Percentiles rank a stretch among this genome's conserved stretches.
These are phyloP conservation scores for Hystrix cristata DNA, from an alignment of 2,113 vertebrate genomes.

Conservation along the genomic window DNA sequence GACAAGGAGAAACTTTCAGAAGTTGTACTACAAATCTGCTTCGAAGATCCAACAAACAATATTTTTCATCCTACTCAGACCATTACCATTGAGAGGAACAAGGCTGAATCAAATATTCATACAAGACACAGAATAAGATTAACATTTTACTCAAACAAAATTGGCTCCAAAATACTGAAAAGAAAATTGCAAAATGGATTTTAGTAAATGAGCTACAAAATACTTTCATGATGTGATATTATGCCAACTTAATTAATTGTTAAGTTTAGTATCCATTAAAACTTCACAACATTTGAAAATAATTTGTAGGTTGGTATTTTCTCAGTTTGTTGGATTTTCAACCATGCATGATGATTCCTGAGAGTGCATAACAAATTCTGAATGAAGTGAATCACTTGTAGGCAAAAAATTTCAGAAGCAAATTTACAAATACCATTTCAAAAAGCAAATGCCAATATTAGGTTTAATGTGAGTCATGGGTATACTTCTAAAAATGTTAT, in stretches of 20 bases:
- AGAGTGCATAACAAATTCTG: constrained; percentile 30
- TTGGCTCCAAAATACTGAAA: constrained; percentile 51
- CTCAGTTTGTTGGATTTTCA: constrained; percentile 59
- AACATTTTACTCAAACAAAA: background rate
- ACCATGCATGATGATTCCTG: background rate
- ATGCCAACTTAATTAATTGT: constrained; percentile 41
- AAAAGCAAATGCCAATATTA: constrained; percentile 7
- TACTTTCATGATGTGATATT: background rate
- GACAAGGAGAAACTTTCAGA: background rate
- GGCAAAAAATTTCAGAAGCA: constrained; percentile 60
- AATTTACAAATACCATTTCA: constrained; percentile 35
- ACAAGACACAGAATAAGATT: background rate
- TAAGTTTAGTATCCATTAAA: constrained; percentile 61
- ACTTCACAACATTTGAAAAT: constrained; percentile 64
- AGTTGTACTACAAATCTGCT: background rate
- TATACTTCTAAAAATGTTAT: background rate
- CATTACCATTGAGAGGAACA: background rate
- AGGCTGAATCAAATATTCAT: background rate
- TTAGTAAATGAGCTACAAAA: constrained; percentile 60
- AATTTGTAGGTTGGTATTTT: constrained; percentile 48
- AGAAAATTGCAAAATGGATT: background rate
- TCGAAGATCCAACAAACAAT: background rate
- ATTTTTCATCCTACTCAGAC: background rate
- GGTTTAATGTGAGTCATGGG: background rate
- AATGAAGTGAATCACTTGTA: constrained; percentile 5